Evolutionary conservation across 1,140 invertebrate species (phyloP).

Genomic region (Brachionus paranguensis): DNA sequence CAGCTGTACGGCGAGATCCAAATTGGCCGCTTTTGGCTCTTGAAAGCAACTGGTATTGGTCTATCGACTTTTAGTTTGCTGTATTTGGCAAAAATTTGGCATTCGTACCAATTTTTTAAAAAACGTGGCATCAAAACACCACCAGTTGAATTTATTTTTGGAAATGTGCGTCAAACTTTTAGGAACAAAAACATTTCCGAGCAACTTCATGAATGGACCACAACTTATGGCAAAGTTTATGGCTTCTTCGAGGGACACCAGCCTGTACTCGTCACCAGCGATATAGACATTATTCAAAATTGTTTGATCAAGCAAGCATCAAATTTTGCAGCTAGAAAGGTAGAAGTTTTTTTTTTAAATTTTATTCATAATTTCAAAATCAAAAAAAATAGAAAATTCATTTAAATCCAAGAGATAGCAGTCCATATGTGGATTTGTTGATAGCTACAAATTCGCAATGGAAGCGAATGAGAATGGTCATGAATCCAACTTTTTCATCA

Average conservation of each 20-base stretch:
- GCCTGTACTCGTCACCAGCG: conserved; percentile 53
- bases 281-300: conserved; percentile 53
- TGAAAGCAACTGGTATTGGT: too few species aligned
- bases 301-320: conserved; percentile 57
- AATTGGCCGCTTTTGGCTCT: too few species aligned
- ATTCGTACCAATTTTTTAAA: conserved; percentile 18
- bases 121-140: background rate
- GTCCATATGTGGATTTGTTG: conserved; percentile 42
- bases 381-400: too few species aligned
- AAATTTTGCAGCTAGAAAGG: conserved; percentile 55
- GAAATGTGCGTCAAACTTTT: too few species aligned
- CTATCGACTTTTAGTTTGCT: too few species aligned
- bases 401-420: too few species aligned
- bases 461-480: background rate
- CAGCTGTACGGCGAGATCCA: too few species aligned
- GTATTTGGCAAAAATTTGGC: background rate
- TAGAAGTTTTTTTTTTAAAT: conserved; percentile 42
- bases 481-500: background rate
- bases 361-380: too few species aligned
- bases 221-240: conserved; percentile 53
- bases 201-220: conserved; percentile 47
- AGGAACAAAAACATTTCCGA: background rate
- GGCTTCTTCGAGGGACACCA: conserved; percentile 54
- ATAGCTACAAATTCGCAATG: background rate
- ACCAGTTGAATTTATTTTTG: background rate